Conservation (phyloP, 2,888 invertebrate genomes). For the Clostera curtula region DNA sequence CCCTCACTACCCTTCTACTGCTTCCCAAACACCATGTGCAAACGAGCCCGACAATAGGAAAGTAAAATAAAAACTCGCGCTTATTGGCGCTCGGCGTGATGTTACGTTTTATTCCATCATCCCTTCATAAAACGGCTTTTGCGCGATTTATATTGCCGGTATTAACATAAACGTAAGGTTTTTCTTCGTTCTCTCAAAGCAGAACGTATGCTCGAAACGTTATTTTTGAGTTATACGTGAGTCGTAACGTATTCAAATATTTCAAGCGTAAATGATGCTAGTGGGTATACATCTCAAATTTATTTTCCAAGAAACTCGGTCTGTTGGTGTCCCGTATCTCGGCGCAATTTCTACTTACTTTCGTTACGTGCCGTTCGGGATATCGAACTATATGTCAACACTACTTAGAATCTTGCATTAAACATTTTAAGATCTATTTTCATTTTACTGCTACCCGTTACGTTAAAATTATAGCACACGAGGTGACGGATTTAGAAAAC, state of each 20-base stretch:
- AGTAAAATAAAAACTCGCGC: conserved; percentile 13
- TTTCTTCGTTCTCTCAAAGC: conserved; percentile 7
- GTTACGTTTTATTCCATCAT: conserved; percentile 21
- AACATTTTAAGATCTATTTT: no score
- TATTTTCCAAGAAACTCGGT: conserved; percentile 10
- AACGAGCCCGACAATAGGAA: conserved; percentile 19
- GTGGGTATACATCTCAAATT: conserved; percentile 13
- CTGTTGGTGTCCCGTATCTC: conserved; percentile 11
- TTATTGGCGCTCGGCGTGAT: conserved; percentile 17
- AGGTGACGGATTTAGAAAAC: no score
- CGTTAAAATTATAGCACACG: no score
- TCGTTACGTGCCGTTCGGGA: background rate
- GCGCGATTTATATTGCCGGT: conserved; percentile 14
- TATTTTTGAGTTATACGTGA: conserved; percentile 14
- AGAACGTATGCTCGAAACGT: conserved; percentile 4
- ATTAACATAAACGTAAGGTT: conserved; percentile 19
- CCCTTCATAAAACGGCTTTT: conserved; percentile 13
- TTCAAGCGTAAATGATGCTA: conserved; percentile 6
- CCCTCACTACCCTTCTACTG: conserved; percentile 25
- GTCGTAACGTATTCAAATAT: conserved; percentile 14
- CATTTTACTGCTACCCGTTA: no score
- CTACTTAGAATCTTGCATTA: no score
- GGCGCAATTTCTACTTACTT: conserved; percentile 16
- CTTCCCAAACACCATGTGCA: conserved; percentile 31
- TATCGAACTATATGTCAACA: background rate